Conservation (phyloP, 2,113 vertebrate species). For the Ophiodon elongatus region DNA sequence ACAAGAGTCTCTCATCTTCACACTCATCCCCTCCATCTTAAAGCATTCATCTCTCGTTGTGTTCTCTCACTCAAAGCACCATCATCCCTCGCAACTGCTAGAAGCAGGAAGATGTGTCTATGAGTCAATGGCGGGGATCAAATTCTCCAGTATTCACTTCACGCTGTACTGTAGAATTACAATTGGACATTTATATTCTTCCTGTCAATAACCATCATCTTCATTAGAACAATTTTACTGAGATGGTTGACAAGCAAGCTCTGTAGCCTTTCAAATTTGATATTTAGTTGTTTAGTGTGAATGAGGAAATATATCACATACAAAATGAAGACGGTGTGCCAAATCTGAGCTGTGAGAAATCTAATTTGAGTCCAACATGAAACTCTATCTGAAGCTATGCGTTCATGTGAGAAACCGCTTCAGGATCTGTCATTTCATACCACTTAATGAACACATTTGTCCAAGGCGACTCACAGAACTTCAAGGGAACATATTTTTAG, state of each 20-base stretch:
- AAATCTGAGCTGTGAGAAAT: slow-evolving; percentile 34
- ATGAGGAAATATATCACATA: background rate
- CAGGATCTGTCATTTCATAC: slow-evolving; percentile 33
- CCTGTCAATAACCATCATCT: slow-evolving; percentile 42
- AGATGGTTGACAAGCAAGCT: slow-evolving; percentile 19
- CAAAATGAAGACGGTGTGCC: slow-evolving; percentile 7
- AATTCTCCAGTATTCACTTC: slow-evolving; percentile 61
- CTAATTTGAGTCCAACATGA: slow-evolving; percentile 2
- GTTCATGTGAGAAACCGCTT: slow-evolving; percentile 25
- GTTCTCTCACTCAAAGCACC: slow-evolving; percentile 28
- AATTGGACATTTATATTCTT: slow-evolving; percentile 59
- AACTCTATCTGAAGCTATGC: slow-evolving; percentile 6
- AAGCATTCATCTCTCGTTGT: slow-evolving; percentile 29
- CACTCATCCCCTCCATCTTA: slow-evolving; percentile 9
- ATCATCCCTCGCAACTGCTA: slow-evolving; percentile 39
- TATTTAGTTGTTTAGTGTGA: background rate
- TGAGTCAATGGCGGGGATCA: slow-evolving; percentile 57
- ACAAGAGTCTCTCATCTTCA: slow-evolving; percentile 16
- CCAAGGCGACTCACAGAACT: background rate
- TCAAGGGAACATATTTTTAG: slow-evolving; percentile 38
- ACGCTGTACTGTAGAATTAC: slow-evolving; percentile 17
- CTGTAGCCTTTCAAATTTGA: slow-evolving; percentile 2
- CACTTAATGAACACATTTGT: slow-evolving; percentile 21
- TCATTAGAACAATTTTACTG: slow-evolving; percentile 17
- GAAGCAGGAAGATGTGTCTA: slow-evolving; percentile 44